phyloP scores from a whole-genome alignment of 2,113 vertebrate genomes.

The Lophochroa leadbeateri region DNA sequence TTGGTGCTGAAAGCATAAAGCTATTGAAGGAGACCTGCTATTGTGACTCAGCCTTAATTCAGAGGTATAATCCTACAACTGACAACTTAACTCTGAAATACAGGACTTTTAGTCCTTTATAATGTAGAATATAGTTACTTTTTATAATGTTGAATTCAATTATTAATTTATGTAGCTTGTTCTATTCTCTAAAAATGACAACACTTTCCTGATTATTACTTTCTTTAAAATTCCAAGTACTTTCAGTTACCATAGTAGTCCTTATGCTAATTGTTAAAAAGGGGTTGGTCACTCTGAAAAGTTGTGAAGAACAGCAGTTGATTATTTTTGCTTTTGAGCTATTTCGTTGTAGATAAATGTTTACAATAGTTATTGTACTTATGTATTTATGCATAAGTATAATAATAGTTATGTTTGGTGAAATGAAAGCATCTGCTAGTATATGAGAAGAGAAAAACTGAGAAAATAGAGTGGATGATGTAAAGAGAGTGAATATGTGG shows the following conservation, averaged over 20 bases:
- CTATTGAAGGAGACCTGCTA: neutral
- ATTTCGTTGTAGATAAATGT: neutral
- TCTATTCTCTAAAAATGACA: neutral
- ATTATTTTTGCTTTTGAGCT: neutral
- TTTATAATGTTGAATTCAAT: neutral
- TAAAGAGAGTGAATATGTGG: neutral
- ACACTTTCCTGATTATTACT: neutral
- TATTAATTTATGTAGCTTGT: neutral
- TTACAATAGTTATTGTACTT: neutral
- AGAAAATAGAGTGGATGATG: neutral
- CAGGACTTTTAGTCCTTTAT: neutral
- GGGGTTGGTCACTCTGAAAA: neutral
- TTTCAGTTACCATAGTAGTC: neutral
- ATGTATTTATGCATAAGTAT: fast-evolving
- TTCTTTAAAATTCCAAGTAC: neutral
- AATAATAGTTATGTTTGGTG: neutral
- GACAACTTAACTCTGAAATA: neutral
- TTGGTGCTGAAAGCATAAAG: neutral
- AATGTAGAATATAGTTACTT: neutral
- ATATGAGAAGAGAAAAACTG: neutral
- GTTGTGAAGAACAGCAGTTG: neutral
- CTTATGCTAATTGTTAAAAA: neutral
- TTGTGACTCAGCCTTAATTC: neutral
- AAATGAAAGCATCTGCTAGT: neutral
- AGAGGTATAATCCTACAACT: neutral